These are phyloP conservation scores for Dermolepida albohirtum DNA, from an alignment of 2,888 invertebrate genomes.

Conservation along the genomic window DNA sequence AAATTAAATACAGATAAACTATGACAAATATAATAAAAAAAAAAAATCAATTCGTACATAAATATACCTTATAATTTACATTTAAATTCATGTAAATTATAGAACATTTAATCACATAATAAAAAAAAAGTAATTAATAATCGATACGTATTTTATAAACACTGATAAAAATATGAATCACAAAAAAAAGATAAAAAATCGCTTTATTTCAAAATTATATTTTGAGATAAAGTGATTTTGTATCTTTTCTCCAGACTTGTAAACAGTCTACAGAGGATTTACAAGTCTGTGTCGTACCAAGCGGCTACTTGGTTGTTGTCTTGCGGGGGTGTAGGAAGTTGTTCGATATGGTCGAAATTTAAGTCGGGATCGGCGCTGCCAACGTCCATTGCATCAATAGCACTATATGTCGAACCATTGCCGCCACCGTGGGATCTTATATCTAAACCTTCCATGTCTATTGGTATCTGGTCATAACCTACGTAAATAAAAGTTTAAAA, in stretches of 20 bases:
- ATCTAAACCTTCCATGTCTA: conserved; percentile 96
- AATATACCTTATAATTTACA: not conserved
- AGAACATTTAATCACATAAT: not conserved
- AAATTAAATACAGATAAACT: not conserved
- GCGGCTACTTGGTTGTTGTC: conserved; percentile 94
- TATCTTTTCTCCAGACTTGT: no score
- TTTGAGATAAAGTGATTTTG: no score
- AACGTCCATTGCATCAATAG: conserved; percentile 88
- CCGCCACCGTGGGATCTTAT: conserved; percentile 78
- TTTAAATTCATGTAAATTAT: conserved; percentile 5
- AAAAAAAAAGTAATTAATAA: not conserved
- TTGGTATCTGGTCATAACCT: conserved; percentile 98
- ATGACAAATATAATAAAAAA: conserved; percentile 12
- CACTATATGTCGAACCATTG: conserved; percentile 78
- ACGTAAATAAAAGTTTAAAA: conserved; percentile 46
- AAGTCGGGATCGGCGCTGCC: conserved; percentile 81
- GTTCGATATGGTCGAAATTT: conserved; percentile 82
- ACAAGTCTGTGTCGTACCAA: conserved; percentile 98
- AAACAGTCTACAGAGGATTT: conserved; percentile 55
- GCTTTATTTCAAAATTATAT: no score
- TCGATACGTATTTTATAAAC: no score
- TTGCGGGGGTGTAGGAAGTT: conserved; percentile 85
- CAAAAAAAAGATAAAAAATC: conserved; percentile 17
- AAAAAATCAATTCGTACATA: not conserved
- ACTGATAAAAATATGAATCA: not conserved